Base-by-base conservation (phyloP, 2,888 invertebrate species). In the Choreutis nemorana region DNA sequence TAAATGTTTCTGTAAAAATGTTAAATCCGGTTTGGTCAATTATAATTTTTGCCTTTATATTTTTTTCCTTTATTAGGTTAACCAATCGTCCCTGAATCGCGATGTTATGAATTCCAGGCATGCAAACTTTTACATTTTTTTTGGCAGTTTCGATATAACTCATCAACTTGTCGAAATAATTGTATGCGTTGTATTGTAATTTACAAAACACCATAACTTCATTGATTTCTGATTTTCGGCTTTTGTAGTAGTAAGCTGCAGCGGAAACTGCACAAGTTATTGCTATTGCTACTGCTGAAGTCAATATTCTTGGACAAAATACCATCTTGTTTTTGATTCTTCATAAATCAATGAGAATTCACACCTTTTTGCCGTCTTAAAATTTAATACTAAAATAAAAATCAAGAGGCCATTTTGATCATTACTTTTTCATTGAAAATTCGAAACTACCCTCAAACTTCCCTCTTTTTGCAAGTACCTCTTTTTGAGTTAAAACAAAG, bases 201-300 rank as follows among this genome's bases (percentile, higher is more conserved):
- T 78, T 77, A 45, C 77, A 77, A 50, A 78, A 78, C 37, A 77
- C 70, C 77, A 78, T 77, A 32, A 78, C 77, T 58, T 78, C 75
- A 43, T 78, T 77, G 34, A 73, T 45, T 37, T 67, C 67, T 14
- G 51, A 42, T 32, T 44, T 63, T 29, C 73, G 60, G 37, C 56
- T 66, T 47, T 53, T 71, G 45, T 66, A 73, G 44, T 59, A 77
- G 44, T 64, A 73, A 20, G 71, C 72, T 25, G 73, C 77, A 21
- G 70, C 73, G 30, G 71, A 63, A 29, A 72, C 60, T 36, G 55
- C 64, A 59, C 72, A 78, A 45, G 72, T 66, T 43, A 75, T 31
- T 14, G 66, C 71, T 40, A 78, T 44, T 30, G 57, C 73, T 43
- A 63, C 72, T 36, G 61, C 67, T 45, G 75, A 66, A 40, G 73